phyloP scores from a whole-genome alignment of 2,797 vertebrate species.

The Prunella strophiata region DNA sequence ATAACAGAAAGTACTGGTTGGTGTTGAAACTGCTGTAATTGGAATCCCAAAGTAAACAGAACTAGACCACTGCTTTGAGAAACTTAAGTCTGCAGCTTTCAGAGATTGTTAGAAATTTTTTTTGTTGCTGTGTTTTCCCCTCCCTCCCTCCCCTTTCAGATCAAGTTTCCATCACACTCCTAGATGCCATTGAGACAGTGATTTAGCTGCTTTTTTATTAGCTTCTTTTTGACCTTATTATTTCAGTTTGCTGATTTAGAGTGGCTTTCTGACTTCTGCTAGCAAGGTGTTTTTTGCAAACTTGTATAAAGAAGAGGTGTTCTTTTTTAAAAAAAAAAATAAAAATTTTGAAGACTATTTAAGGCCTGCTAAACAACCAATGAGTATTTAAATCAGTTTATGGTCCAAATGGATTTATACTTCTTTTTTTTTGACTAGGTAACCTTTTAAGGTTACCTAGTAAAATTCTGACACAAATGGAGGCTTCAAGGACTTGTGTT shows the following conservation, averaged over 20 bases:
- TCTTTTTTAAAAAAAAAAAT: background rate
- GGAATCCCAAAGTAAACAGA: constrained; percentile 65
- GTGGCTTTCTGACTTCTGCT: constrained; percentile 18
- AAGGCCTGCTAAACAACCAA: background rate
- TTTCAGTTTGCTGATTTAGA: constrained; percentile 36
- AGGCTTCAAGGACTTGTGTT: background rate
- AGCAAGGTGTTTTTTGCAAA: constrained; percentile 9
- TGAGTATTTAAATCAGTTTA: background rate
- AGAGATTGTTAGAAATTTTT: constrained; percentile 22
- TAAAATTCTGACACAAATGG: background rate
- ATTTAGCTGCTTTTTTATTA: constrained; percentile 13
- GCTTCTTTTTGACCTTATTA: constrained; percentile 7
- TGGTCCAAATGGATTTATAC: background rate
- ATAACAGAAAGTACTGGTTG: constrained; percentile 15
- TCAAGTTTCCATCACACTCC: constrained; percentile 29
- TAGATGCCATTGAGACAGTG: background rate
- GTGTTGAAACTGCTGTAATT: constrained; percentile 64
- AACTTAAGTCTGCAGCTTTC: constrained; percentile 25
- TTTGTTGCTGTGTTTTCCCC: background rate
- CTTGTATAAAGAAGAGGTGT: background rate
- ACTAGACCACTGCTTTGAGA: constrained; percentile 48
- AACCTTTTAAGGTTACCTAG: background rate
- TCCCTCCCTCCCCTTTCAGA: background rate
- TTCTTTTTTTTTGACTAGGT: background rate
- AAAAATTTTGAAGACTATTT: background rate